Conservation (phyloP, 2,113 vertebrate species). For the Bubalus kerabau region DNA sequence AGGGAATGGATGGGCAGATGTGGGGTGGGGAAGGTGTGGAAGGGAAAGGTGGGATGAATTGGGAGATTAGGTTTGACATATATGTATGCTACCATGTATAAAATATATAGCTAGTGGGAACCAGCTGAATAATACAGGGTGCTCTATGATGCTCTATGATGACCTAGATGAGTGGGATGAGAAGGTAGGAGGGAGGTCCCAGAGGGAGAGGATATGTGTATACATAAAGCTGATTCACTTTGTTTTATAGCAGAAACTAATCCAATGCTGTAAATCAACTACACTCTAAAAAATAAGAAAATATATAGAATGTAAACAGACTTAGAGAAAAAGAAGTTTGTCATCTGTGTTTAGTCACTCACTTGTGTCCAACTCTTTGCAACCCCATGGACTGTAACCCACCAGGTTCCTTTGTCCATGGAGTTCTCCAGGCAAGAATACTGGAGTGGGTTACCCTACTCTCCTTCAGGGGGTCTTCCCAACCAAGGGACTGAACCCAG, state of each 20-base stretch:
- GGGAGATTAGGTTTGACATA: not conserved
- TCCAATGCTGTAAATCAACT: not conserved
- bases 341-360: not conserved
- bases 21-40: not conserved
- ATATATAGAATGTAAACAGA: not conserved
- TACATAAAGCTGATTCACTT: not conserved
- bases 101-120: not conserved
- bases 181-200: not conserved
- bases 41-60: not conserved
- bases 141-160: not conserved
- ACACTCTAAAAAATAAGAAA: not conserved
- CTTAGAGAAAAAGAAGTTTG: not conserved
- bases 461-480: not conserved
- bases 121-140: not conserved
- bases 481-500: not conserved
- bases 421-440: not conserved
- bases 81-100: not conserved
- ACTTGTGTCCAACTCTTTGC: not conserved
- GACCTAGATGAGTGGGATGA: not conserved
- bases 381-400: not conserved
- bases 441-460: not conserved
- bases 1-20: not conserved
- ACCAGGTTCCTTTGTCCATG: not conserved
- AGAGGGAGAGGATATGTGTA: not conserved
- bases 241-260: not conserved